Percentiles rank a stretch among this genome's conserved stretches.
Evolutionary conservation across 2,113 vertebrate species (phyloP).

Genomic region (Elaphurus davidianus): DNA sequence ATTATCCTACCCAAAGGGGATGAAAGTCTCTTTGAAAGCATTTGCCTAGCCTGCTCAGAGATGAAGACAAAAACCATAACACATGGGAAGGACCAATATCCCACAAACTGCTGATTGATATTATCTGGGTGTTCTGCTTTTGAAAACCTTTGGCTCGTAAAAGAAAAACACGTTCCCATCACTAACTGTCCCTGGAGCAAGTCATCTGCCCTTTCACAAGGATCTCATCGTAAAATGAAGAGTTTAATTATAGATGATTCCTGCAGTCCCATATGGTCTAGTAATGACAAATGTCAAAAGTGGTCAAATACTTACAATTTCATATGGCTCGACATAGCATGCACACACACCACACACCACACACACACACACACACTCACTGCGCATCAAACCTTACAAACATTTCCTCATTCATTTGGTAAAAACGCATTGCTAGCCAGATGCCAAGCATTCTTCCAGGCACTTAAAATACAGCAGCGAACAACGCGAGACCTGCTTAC

Average conservation of each 20-base stretch:
- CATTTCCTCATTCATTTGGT: not conserved
- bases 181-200: not conserved
- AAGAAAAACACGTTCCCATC: slow-evolving; percentile 12
- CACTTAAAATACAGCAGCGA: not conserved
- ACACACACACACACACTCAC: not conserved
- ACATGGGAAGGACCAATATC: slow-evolving; percentile 28
- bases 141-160: slow-evolving; percentile 30
- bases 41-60: slow-evolving; percentile 9
- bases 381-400: not conserved
- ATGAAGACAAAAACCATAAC: slow-evolving; percentile 43
- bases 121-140: slow-evolving; percentile 13
- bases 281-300: not conserved
- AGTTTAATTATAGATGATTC: not conserved
- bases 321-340: not conserved
- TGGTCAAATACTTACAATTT: not conserved
- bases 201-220: not conserved
- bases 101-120: not conserved
- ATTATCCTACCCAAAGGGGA: slow-evolving; percentile 36
- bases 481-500: not conserved
- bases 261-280: not conserved
- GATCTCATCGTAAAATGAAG: not conserved
- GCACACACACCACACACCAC: not conserved
- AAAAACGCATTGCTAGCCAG: not conserved
- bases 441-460: not conserved
- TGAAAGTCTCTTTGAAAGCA: slow-evolving; percentile 54